phyloP scores from a whole-genome alignment of 1,140 invertebrate species.

The Dryas iulia region DNA sequence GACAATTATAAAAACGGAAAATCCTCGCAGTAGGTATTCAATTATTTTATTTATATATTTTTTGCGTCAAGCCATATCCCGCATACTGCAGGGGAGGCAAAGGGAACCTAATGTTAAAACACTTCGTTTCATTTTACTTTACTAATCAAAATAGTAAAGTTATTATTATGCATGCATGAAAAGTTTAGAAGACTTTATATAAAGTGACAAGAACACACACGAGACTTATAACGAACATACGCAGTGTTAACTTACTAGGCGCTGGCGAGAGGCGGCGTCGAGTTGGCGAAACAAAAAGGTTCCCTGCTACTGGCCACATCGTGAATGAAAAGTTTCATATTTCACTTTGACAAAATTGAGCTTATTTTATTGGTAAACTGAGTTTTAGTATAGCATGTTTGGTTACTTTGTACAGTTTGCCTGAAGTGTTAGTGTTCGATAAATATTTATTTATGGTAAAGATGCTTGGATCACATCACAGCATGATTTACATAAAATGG shows the following conservation, averaged over 20 bases:
- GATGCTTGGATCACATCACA: neutral
- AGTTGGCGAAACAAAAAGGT: conserved; percentile 11
- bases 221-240: neutral
- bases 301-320: neutral
- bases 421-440: neutral
- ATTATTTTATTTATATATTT: too few relatives aligned
- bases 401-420: too few relatives aligned
- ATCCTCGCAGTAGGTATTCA: neutral
- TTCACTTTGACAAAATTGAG: conserved; percentile 2
- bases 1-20: neutral
- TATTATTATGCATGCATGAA: neutral
- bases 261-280: neutral
- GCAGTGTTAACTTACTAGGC: conserved; percentile 5
- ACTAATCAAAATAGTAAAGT: neutral
- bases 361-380: neutral
- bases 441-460: neutral
- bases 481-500: neutral
- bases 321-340: neutral
- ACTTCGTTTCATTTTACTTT: neutral
- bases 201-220: neutral
- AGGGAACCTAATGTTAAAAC: too few relatives aligned
- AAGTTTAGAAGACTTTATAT: neutral
- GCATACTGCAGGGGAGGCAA: too few relatives aligned
- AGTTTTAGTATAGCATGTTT: too few relatives aligned
- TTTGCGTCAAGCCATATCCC: too few relatives aligned